phyloP scores from a whole-genome alignment of 2,888 invertebrate genomes.

The Standfussiana lucernea region DNA sequence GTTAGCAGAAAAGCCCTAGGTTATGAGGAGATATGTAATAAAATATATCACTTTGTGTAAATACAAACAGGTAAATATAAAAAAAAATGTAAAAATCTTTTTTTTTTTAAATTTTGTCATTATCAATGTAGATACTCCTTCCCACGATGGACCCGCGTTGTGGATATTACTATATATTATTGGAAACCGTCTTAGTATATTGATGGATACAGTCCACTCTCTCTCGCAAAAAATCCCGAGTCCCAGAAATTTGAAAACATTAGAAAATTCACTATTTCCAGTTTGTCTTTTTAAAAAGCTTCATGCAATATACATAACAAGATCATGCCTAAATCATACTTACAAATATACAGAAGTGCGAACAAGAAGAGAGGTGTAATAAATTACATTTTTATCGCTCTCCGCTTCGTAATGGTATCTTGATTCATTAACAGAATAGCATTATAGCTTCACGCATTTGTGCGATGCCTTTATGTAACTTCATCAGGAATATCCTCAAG shows the following conservation, averaged over 20 bases:
- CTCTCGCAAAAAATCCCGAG: neutral
- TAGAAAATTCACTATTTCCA: neutral
- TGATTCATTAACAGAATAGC: conserved; percentile 41
- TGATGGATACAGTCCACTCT: neutral
- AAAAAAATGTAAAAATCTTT: too few species aligned
- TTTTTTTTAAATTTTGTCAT: too few species aligned
- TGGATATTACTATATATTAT: fast-evolving
- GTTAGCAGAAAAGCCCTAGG: neutral
- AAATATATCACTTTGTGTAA: neutral
- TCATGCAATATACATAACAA: neutral
- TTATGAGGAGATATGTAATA: neutral
- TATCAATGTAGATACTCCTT: neutral
- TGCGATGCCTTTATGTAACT: neutral
- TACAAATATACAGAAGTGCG: conserved; percentile 29
- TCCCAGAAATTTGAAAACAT: neutral
- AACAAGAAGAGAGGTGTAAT: conserved; percentile 19
- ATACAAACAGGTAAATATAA: neutral
- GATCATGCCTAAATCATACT: conserved; percentile 27
- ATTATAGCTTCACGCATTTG: conserved; percentile 22
- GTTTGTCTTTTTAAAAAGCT: neutral
- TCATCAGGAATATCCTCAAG: conserved; percentile 1
- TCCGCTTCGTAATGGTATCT: conserved; percentile 27
- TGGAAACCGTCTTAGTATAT: too few species aligned
- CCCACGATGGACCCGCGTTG: neutral
- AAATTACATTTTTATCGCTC: conserved; percentile 41